Evolutionary conservation across 2,113 vertebrate species (phyloP).

Genomic region (Pluvianellus socialis): DNA sequence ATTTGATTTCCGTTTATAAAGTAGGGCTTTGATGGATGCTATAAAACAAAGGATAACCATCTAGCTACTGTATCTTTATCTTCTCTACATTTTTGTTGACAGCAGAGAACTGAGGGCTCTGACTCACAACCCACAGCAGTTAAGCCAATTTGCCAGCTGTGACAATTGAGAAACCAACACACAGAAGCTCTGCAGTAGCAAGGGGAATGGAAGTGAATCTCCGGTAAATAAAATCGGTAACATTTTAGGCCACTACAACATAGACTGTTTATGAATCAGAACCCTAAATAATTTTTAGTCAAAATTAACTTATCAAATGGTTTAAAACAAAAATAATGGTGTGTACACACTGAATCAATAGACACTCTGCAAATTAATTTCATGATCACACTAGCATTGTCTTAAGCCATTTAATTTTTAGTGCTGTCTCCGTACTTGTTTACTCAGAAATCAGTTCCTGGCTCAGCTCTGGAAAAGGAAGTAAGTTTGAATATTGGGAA

Average conservation of each 20-base stretch:
- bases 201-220: background rate
- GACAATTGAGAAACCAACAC: background rate
- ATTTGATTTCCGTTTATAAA: slow-evolving; percentile 57
- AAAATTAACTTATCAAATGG: background rate
- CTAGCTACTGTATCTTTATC: slow-evolving; percentile 31
- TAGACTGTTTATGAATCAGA: background rate
- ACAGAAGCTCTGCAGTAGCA: background rate
- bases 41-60: slow-evolving; percentile 46
- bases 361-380: background rate
- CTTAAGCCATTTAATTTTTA: background rate
- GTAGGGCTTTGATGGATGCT: slow-evolving; percentile 46
- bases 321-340: background rate
- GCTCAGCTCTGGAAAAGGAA: background rate
- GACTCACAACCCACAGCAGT: slow-evolving; percentile 5
- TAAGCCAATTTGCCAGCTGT: slow-evolving; percentile 17
- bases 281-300: background rate
- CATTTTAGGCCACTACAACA: background rate
- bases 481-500: background rate
- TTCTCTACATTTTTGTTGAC: slow-evolving; percentile 18
- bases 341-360: background rate
- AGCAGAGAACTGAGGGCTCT: slow-evolving; percentile 17
- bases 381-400: background rate
- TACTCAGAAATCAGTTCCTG: background rate
- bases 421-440: background rate
- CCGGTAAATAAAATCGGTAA: background rate